Conservation (phyloP, 2,113 vertebrate species). For the Mesitornis unicolor region DNA sequence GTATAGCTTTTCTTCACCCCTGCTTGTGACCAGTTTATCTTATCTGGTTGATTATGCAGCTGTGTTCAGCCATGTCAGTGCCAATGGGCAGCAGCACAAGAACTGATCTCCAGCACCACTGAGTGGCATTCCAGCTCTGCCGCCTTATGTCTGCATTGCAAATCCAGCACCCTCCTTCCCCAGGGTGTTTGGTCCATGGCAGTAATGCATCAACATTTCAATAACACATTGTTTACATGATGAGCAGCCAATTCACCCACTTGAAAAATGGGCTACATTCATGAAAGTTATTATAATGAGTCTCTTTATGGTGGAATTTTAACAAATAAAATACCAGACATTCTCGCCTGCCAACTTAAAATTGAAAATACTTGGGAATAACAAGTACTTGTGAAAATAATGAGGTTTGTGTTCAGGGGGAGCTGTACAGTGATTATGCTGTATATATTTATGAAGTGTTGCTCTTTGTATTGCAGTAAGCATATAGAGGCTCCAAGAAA, state of each 20-base stretch:
- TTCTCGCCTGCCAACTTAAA: neutral
- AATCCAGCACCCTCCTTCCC: neutral
- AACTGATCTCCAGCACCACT: neutral
- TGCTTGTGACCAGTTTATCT: neutral
- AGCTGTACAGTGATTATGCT: neutral
- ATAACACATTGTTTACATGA: neutral
- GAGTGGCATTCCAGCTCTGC: neutral
- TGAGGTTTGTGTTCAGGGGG: neutral
- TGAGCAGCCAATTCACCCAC: neutral
- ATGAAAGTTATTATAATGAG: neutral
- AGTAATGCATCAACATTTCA: neutral
- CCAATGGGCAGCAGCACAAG: neutral
- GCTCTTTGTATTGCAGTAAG: neutral
- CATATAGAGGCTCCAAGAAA: neutral
- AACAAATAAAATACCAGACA: neutral
- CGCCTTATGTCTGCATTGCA: neutral
- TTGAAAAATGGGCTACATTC: slow-evolving; percentile 5
- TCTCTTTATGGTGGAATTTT: neutral
- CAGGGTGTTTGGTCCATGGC: neutral
- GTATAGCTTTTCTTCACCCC: neutral
- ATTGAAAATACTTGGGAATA: neutral
- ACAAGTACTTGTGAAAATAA: slow-evolving; percentile 9
- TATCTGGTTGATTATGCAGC: neutral
- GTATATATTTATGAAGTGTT: neutral
- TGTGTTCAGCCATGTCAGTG: neutral